Evolutionary conservation across 2,113 vertebrate species (phyloP), one percentile per base, ranked within the genome.

Genomic region (Reinhardtius hippoglossoides): DNA sequence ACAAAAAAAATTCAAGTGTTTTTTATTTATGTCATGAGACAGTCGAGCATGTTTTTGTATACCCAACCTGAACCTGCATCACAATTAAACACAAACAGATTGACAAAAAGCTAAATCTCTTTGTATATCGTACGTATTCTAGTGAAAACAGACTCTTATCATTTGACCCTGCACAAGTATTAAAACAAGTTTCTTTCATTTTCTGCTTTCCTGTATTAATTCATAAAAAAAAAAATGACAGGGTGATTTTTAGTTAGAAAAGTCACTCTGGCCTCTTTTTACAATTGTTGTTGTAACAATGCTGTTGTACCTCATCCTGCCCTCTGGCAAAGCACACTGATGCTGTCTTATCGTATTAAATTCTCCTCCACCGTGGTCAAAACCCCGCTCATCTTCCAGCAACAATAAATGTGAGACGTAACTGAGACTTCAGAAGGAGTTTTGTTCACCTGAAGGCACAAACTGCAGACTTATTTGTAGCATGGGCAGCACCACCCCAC

Each of bases 381-480:
- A 55, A 48, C 46, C 26, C 18, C 0, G 40, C 71, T 5, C 46
- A 74, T 65, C 78, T 82, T 77, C 61, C 59, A 72, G 35, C 66
- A 15, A 31, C n/a, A 80, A 46, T 61, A 77, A 61, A 60, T 71
- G 56, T 26, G 72, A 78, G 70, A 65, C 65, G 63, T 74, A 79
- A 79, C 67, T 40, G 78, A 82, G 48, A 79, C 71, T 79, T 74
- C 74, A 67, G 42, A 80, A 67, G 37, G 60, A 27, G 52, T 76
- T 73, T 63, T 48, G 35, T 67, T 55, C 20, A 44, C 67, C 76
- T 24, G 23, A 35, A 72, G 82, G 27, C 68, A 21, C 67, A 57
- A 21, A 23, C 64, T 2, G 48, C 31, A 67, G 61, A 60, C 54
- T 59, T 42, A 15, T 71, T 1, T 50, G 55, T 31, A 57, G 58